Base-by-base conservation (phyloP, 2,797 vertebrate species). In the Malacoraja senta region DNA sequence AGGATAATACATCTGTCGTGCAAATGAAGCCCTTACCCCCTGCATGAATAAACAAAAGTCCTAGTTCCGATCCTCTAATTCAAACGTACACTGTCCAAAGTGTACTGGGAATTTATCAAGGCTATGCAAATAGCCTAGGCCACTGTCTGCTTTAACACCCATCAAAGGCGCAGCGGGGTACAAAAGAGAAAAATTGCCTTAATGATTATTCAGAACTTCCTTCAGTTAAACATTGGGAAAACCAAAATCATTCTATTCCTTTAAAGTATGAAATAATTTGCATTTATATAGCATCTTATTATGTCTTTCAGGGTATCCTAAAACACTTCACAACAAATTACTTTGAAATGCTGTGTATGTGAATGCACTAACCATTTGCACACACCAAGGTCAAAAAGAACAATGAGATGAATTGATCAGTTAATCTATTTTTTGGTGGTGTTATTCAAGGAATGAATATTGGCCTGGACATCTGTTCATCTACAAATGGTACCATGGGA, bases 321-420 rank as follows among this genome's bases (percentile, higher is more conserved):
- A 88, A 88, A 68, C 63, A 65, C 63, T 88, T 88, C 84, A 88
- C 63, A 88, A 88, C 84, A 88, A 88, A 88, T 88, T 88, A 88
- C 84, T 68, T 35, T 88, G 84, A 88, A 88, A 38, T 88, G 63
- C n/a, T 21, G 68, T 35, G 61, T 88, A 88, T 68, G 32, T 68
- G 84, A 88, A 88, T 35, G 84, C 84, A 88, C n/a, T 65, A 88
- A 88, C n/a, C 84, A 68, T 88, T 88, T 68, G 84, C 84, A 88
- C 63, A 21, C n/a, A 88, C n/a, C 84, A 88, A 88, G 84, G 84
- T 88, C 84, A 68, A n/a, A 88, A 68, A 68, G 61, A 88, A 88
- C 84, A 88, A 88, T 35, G 61, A 88, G 19, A 68, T 88, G 84
- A 88, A 88, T 68, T 88, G 84, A 88, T 68, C 84, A 32, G 15